Evolutionary conservation across 2,113 vertebrate species (phyloP).

Genomic region (Aphyosemion australe): DNA sequence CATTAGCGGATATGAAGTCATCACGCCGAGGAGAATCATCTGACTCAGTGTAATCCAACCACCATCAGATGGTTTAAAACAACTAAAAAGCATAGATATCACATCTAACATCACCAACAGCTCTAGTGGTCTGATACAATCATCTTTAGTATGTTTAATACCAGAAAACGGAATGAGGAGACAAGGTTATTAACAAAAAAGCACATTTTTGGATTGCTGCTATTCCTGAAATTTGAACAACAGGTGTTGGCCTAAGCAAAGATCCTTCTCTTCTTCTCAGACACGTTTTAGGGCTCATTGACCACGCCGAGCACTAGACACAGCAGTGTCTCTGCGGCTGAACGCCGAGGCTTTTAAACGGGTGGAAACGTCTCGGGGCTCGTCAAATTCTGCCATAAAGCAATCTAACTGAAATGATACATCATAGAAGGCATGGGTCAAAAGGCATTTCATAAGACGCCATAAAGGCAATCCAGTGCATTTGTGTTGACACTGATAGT

Average conservation of each 20-base stretch:
- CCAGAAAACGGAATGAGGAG: conserved; percentile 70
- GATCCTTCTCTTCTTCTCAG: conserved; percentile 74
- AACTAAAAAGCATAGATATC: conserved; percentile 68
- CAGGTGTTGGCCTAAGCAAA: conserved; percentile 70
- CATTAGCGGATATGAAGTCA: conserved; percentile 62
- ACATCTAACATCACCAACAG: conserved; percentile 75
- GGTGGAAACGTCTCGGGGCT: conserved; percentile 55
- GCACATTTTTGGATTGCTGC: conserved; percentile 78
- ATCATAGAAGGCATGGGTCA: conserved; percentile 78
- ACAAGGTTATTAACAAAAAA: conserved; percentile 59
- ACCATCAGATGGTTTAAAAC: conserved; percentile 52
- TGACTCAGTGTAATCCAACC: conserved; percentile 65
- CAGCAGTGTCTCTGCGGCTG: conserved; percentile 42
- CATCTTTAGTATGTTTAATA: conserved; percentile 79
- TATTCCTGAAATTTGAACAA: conserved; percentile 75
- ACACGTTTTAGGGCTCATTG: conserved; percentile 61
- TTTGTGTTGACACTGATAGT: conserved; percentile 75
- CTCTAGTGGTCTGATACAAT: conserved; percentile 81
- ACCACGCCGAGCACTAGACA: conserved; percentile 34
- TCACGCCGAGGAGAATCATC: conserved; percentile 66
- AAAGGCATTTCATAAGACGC: conserved; percentile 81
- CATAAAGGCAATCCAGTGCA: conserved; percentile 77
- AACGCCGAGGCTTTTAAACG: conserved; percentile 41
- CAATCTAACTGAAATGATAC: conserved; percentile 69
- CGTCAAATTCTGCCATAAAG: conserved; percentile 46